Evolutionary conservation across 1,140 invertebrate genomes (phyloP).

Genomic region (Drosophila sturtevanti): DNA sequence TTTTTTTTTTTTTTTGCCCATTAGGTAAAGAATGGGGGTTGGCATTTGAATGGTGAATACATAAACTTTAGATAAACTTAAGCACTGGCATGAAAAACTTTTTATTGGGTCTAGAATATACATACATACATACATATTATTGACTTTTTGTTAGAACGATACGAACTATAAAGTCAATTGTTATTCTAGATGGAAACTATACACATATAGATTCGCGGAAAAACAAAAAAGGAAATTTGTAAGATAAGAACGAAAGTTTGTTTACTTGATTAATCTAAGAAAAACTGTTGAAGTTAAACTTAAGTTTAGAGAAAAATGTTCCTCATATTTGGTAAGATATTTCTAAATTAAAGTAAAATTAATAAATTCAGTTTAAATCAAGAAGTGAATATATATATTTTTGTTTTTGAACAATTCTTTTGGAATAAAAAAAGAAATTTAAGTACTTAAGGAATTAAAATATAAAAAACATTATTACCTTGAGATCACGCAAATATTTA

Average conservation of each 20-base stretch:
- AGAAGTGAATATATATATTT: no score
- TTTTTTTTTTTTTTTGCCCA: neutral
- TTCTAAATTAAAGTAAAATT: no score
- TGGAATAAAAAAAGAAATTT: no score
- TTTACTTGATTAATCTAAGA: neutral
- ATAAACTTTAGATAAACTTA: constrained; percentile 24
- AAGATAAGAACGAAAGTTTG: neutral
- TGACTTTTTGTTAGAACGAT: neutral
- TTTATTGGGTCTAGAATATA: neutral
- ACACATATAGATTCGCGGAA: neutral
- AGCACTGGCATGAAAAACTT: neutral
- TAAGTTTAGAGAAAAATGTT: neutral
- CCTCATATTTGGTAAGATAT: neutral
- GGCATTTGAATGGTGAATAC: constrained; percentile 31
- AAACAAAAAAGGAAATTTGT: neutral
- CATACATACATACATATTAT: no score
- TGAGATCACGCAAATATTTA: no score
- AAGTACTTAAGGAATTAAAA: no score
- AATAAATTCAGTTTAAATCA: no score
- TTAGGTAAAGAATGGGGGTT: neutral
- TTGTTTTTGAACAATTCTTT: no score
- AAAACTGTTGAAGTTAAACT: neutral
- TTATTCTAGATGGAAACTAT: neutral
- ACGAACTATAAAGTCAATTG: neutral
- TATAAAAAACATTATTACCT: no score